Percentiles rank a stretch among this genome's conserved stretches.
phyloP scores from a whole-genome alignment of 2,888 invertebrate genomes.

The Pterostichus niger region DNA sequence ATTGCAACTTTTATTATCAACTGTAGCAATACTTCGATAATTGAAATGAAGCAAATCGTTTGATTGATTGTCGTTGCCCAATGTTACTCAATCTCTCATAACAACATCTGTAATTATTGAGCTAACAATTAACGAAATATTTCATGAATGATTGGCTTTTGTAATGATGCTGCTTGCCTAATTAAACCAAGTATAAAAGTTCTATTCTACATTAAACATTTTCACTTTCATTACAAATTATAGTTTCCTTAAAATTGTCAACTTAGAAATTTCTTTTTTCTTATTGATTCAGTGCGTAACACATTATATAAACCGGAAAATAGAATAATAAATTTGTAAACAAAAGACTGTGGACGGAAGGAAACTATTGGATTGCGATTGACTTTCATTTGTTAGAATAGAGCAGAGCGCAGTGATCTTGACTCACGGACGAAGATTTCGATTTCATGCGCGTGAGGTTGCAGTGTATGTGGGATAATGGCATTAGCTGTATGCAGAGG shows the following conservation, averaged over 20 bases:
- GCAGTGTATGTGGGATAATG: constrained; percentile 15
- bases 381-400: constrained; percentile 29
- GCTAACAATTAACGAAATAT: constrained; percentile 44
- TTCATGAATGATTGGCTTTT: constrained; percentile 27
- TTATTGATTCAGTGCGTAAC: constrained; percentile 34
- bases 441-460: constrained; percentile 36
- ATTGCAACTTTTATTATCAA: background rate
- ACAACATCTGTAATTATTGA: constrained; percentile 10
- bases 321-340: constrained; percentile 38
- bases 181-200: constrained; percentile 27
- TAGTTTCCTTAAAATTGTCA: constrained; percentile 33
- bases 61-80: constrained; percentile 15
- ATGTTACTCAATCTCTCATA: background rate
- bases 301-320: constrained; percentile 22
- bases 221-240: constrained; percentile 36
- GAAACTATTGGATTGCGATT: background rate
- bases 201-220: background rate
- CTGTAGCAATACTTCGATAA: background rate
- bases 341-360: constrained; percentile 20
- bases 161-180: constrained; percentile 38
- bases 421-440: constrained; percentile 12
- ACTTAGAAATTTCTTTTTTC: constrained; percentile 10
- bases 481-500: background rate
- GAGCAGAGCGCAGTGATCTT: background rate
- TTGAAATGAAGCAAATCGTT: constrained; percentile 22